A percentile compares a stretch with the other conserved stretches of the same genome.
Evolutionary conservation across 2,888 invertebrate genomes (phyloP).

Genomic region (Xestobium rufovillosum): DNA sequence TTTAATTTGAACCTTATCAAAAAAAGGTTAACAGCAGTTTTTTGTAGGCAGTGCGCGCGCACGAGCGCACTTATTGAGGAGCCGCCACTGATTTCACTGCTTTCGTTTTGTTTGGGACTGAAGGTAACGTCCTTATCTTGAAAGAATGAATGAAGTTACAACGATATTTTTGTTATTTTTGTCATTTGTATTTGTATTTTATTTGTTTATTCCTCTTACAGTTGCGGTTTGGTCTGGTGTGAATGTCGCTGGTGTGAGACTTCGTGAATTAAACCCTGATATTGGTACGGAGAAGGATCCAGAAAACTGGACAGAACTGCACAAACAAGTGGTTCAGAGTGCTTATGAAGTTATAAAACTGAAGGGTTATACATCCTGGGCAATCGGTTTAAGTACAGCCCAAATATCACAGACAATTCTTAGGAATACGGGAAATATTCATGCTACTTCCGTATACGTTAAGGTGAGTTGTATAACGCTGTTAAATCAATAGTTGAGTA

Average conservation of each 20-base stretch:
- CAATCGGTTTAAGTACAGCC: constrained; percentile 74
- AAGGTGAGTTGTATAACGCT: constrained; percentile 48
- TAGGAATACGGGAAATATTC: constrained; percentile 65
- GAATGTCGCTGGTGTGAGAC: constrained; percentile 81
- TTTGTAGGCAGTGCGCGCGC: no score
- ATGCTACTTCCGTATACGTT: constrained; percentile 70
- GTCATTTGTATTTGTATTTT: no score
- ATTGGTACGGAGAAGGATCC: constrained; percentile 66
- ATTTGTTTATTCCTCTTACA: constrained; percentile 33
- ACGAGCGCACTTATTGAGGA: no score
- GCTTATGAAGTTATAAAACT: constrained; percentile 82
- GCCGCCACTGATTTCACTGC: no score
- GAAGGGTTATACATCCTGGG: constrained; percentile 90
- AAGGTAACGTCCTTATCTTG: no score
- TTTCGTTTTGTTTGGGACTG: no score
- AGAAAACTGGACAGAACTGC: constrained; percentile 73
- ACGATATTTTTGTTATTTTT: no score
- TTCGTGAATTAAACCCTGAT: constrained; percentile 68
- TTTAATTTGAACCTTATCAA: no score
- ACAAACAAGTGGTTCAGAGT: constrained; percentile 75
- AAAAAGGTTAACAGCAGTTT: no score
- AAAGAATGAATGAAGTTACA: no score
- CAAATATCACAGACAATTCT: constrained; percentile 64
- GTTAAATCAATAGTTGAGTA: not conserved
- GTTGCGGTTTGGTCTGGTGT: constrained; percentile 93